Percentiles rank a stretch among this genome's conserved stretches.
Conservation (phyloP, 2,113 vertebrate genomes). For the Nansenia antarctica region DNA sequence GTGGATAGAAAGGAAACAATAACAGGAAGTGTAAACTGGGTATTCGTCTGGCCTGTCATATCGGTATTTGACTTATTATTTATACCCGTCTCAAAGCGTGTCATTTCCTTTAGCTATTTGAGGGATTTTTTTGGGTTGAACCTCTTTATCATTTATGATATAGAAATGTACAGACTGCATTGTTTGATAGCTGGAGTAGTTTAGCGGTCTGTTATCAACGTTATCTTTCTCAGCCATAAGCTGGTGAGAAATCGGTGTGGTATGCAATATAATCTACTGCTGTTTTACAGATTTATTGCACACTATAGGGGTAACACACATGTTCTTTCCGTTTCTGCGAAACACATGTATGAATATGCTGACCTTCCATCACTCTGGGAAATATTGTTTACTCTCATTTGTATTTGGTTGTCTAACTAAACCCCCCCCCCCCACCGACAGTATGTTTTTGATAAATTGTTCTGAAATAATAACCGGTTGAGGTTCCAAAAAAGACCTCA, state of each 20-base stretch:
- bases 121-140: conserved; percentile 23
- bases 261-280: too few species aligned
- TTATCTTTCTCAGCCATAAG: neutral
- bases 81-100: conserved; percentile 35
- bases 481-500: conserved; percentile 40
- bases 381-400: conserved; percentile 31
- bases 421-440: conserved; percentile 25
- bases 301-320: too few species aligned
- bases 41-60: conserved; percentile 57
- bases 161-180: conserved; percentile 10
- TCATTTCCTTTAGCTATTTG: conserved; percentile 53
- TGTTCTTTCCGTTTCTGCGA: too few species aligned
- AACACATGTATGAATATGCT: too few species aligned
- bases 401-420: conserved; percentile 15
- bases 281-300: too few species aligned
- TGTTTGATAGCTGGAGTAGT: conserved; percentile 4
- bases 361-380: too few species aligned
- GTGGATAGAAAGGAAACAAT: conserved; percentile 77
- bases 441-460: conserved; percentile 29
- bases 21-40: conserved; percentile 80
- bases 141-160: conserved; percentile 14
- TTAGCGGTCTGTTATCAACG: neutral
- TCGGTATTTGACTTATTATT: conserved; percentile 64
- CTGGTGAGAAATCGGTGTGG: neutral
- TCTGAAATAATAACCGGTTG: conserved; percentile 34